Evolutionary conservation across 64 coral and sea anemone species (phyloP), one percentile per base, ranked within the genome.

Genomic region (Dendrophyllia cribrosa): DNA sequence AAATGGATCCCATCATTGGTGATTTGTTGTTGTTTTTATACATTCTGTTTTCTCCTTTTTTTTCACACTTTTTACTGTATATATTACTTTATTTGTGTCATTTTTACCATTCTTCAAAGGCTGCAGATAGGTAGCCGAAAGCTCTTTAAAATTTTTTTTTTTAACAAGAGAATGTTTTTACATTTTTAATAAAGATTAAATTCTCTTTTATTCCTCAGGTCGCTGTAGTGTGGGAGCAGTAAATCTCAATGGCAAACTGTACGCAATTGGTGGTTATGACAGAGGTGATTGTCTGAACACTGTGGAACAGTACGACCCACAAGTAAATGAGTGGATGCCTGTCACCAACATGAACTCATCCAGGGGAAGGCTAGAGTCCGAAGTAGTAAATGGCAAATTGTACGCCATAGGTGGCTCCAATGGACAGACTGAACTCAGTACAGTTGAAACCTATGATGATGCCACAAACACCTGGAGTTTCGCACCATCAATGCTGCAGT

Each of bases 231-330:
- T 96, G 43, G 97, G 97, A 58, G 97, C 91, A 67, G 85, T 88
- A 26, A 91, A 65, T 16, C 62, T 85, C 9, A 66, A 71, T 83
- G 94, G 91, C 25, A 99, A 96, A 34, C 88, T 99, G 53, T 99
- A 91, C 92, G 97, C 97, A 23, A 85, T 99, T n/a, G 97, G 97
- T 63, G 97, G 97, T 0, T 99, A 99, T 94, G 97, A 99, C 34
- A 77, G 97, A 88, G 97, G 97, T 74, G 90, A 93, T 43, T 98
- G 97, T 74, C 88, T 98, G 13, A 86, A 96, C 61, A 59, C 90
- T 1, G 97, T 96, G 43, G 97, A 95, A 60, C 91, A 86, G 81
- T 98, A 96, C 20, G 91, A 98, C 17, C 82, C 88, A 23, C 56
- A 87, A 19, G 66, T 21, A 7, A 98, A 98, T 80, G 94, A 91